Evolutionary conservation across 2,113 vertebrate genomes (phyloP).

Genomic region (Choloepus hoffmanni): DNA sequence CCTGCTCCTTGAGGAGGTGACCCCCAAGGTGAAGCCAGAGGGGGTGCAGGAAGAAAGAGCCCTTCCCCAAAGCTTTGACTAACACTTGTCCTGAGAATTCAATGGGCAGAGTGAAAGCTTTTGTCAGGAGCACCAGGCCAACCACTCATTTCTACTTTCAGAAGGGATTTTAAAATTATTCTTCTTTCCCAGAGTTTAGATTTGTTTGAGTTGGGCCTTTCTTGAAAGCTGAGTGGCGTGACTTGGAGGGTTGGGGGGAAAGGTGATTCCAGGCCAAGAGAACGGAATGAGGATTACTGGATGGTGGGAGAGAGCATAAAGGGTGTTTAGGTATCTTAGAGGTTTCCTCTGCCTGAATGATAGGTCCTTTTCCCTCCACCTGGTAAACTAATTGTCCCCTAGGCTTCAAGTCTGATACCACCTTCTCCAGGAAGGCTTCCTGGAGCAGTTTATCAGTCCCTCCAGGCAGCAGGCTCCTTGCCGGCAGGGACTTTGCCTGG

Average conservation of each 20-base stretch:
- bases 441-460: too few relatives aligned
- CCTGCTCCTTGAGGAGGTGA: not conserved
- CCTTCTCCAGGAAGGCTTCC: not conserved
- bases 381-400: not conserved
- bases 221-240: not conserved
- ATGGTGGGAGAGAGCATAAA: not conserved
- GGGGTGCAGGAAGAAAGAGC: not conserved
- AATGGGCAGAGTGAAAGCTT: too few relatives aligned
- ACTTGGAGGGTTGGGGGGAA: not conserved
- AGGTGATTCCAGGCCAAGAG: not conserved
- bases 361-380: too few relatives aligned
- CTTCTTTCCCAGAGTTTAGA: not conserved
- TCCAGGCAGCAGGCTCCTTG: not conserved
- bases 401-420: too few relatives aligned
- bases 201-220: not conserved
- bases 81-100: not conserved
- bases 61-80: accelerated
- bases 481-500: not conserved
- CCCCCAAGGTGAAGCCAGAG: not conserved
- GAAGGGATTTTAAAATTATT: not conserved
- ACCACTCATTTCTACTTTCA: not conserved
- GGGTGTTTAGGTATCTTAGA: not conserved
- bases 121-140: not conserved
- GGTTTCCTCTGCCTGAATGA: not conserved
- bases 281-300: not conserved